Evolutionary conservation across 2,797 vertebrate species (phyloP).

Genomic region (Myotis findleyi): DNA sequence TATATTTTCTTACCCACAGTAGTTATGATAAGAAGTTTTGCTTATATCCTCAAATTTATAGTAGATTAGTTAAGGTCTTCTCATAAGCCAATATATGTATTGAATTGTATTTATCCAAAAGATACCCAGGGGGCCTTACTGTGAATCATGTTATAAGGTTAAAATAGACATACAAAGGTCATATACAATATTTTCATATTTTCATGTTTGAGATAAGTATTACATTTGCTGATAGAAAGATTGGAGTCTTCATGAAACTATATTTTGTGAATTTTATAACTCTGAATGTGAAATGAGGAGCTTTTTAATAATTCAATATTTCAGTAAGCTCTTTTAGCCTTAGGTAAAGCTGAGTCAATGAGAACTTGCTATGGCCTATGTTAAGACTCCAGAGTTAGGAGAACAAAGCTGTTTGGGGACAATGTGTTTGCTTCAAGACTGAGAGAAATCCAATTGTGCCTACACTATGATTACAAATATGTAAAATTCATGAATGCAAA

Average conservation of each 20-base stretch:
- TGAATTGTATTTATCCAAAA: conserved; percentile 3
- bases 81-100: not conserved
- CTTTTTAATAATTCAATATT: conserved; percentile 53
- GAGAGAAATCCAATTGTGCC: conserved; percentile 19
- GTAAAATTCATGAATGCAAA: conserved; percentile 60
- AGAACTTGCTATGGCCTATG: not conserved
- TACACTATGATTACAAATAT: not conserved
- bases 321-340: conserved; percentile 41
- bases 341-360: conserved; percentile 19
- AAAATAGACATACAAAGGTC: not conserved
- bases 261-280: not conserved
- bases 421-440: conserved; percentile 48
- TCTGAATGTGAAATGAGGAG: conserved; percentile 7
- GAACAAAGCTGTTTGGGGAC: not conserved
- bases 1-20: not conserved
- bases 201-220: not conserved
- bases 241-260: not conserved
- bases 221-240: not conserved
- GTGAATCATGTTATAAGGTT: not conserved
- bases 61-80: not conserved
- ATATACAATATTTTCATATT: not conserved
- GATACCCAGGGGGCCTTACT: not conserved
- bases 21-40: conserved; percentile 24
- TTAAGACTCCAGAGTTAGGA: not conserved
- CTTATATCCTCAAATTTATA: not conserved